These are phyloP conservation scores for Arctia plantaginis DNA, from an alignment of 2,888 invertebrate species.

Conservation along the genomic window DNA sequence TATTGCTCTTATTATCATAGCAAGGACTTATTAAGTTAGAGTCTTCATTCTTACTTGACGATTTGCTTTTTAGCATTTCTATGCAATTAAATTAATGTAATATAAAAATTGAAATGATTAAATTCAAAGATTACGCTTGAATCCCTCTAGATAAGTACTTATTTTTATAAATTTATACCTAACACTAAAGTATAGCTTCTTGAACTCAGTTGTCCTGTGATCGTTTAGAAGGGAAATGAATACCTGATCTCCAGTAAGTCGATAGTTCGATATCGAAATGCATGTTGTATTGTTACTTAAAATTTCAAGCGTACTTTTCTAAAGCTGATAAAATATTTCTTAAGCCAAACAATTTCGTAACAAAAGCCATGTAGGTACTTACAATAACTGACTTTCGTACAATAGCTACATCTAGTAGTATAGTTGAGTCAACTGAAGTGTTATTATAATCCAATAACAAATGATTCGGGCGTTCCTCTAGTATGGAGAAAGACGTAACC, in stretches of 20 bases:
- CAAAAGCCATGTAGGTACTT: constrained; percentile 4
- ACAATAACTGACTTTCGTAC: constrained; percentile 27
- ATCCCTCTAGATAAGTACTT: neutral
- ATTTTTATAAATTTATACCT: neutral
- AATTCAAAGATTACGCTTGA: neutral
- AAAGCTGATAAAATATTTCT: constrained; percentile 14
- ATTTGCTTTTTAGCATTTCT: too few species aligned
- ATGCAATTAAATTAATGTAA: too few species aligned
- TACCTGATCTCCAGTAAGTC: neutral
- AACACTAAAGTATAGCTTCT: neutral
- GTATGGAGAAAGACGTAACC: constrained; percentile 36
- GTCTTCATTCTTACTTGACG: too few species aligned
- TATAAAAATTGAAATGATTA: too few species aligned
- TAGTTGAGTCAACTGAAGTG: constrained; percentile 29
- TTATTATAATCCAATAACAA: constrained; percentile 67
- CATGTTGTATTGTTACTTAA: neutral
- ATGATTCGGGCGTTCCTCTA: constrained; percentile 56
- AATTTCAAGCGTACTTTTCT: neutral
- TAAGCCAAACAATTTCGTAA: constrained; percentile 12
- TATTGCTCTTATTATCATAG: too few species aligned
- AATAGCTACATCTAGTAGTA: constrained; percentile 24
- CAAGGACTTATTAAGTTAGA: too few species aligned
- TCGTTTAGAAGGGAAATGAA: neutral
- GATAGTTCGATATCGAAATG: neutral
- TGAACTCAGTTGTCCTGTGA: neutral